A percentile compares a stretch with the other conserved stretches of the same genome.
phyloP scores from a whole-genome alignment of 2,888 invertebrate genomes.

The Flexamia atlantica region DNA sequence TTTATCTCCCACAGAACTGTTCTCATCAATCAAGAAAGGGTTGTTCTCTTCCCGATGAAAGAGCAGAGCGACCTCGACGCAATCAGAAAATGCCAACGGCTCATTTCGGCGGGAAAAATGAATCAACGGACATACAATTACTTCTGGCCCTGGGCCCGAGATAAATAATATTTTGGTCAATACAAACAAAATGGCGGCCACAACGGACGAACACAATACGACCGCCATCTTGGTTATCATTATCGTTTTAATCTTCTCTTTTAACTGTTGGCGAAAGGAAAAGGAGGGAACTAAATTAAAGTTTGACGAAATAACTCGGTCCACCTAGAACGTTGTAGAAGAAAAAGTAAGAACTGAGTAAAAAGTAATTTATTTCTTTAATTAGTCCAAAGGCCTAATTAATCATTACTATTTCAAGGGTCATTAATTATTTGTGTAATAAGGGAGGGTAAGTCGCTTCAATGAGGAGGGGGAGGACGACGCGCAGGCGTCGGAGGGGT shows the following conservation, averaged over 20 bases:
- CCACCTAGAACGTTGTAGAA: neutral
- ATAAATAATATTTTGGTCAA: constrained; percentile 60
- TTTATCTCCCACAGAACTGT: too few relatives aligned
- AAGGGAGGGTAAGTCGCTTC: constrained; percentile 36
- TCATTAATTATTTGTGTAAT: constrained; percentile 63
- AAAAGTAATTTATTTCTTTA: constrained; percentile 32
- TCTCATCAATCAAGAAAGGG: constrained; percentile 2
- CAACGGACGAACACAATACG: constrained; percentile 39
- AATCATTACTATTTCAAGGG: constrained; percentile 60
- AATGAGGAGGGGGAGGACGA: constrained; percentile 38
- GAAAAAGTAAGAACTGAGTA: neutral
- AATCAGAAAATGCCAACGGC: constrained; percentile 53
- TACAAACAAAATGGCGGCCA: constrained; percentile 60
- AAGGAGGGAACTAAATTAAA: constrained; percentile 48
- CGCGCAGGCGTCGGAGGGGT: constrained; percentile 40
- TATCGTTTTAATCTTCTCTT: constrained; percentile 59
- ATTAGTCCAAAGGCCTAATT: constrained; percentile 56
- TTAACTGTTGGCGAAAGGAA: constrained; percentile 38
- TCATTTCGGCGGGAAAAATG: constrained; percentile 53
- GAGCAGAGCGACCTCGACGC: neutral
- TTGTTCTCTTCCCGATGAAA: neutral
- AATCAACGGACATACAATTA: constrained; percentile 55
- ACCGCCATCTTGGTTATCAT: constrained; percentile 59
- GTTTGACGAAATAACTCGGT: neutral
- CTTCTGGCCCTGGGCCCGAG: constrained; percentile 21